Base-by-base conservation (phyloP, 2,888 invertebrate species). In the Callyntrura guangdongensis region DNA sequence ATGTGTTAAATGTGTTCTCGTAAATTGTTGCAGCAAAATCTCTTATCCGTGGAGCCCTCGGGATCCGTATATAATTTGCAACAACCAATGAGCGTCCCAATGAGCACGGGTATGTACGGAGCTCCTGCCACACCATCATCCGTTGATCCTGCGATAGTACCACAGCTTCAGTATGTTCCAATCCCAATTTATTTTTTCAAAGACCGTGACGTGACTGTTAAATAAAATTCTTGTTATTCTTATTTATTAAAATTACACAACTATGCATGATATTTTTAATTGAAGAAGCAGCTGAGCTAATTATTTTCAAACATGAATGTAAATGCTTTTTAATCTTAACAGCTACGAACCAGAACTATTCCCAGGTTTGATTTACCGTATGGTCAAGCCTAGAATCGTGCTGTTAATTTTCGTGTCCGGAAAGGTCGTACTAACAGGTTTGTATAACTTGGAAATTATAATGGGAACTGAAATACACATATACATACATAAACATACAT, bases 301-400 rank as follows among this genome's bases (percentile, higher is more conserved):
- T 77, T 82, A 22, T 69, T 47, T 59, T 72, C 74, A n/a, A n/a
- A n/a, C n/a, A n/a, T n/a, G n/a, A n/a, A n/a, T n/a, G n/a, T n/a
- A n/a, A n/a, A n/a, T n/a, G n/a, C 67, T 88, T 64, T 87, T 64
- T 72, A 12, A 27, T 90, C 74, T 95, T 2, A 95, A 69, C 94
- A 98, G 98, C 84, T 99, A 99, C 95, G 99, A 99, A 95, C 99
- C 99, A 0, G 99, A 99, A 95, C 95, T 99, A 86, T 99, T 99
- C 95, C 99, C 99, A 8, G 99, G 99, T n/a, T 96, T 99, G 47
- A 98, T 99, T 89, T 99, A 99, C 95, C 96, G 99, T 94, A 98
- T 99, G 98, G 98, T 99, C 61, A 97, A 98, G 94, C 99, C 99
- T 0, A 96, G 98, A 93, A 97, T 99, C 93, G 99, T 99, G 4